Base-by-base conservation (phyloP, 2,113 vertebrate genomes). In the Passer domesticus region DNA sequence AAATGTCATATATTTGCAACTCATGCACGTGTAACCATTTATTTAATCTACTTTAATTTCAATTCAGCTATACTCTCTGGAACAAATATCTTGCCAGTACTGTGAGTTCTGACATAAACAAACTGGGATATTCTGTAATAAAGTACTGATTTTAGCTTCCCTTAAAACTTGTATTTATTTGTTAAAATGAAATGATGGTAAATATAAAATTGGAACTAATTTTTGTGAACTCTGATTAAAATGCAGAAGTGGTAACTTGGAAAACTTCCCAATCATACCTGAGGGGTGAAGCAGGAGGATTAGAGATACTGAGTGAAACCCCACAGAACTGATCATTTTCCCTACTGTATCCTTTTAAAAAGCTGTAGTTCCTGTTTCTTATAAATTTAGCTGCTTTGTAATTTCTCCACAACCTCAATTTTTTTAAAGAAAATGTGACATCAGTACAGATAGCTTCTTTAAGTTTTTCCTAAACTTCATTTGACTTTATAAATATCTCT, bases 161-260 rank as follows among this genome's bases (percentile, higher is more conserved):
- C 41, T 60, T 68, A 50, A 90, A 87, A 66, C 39, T 76, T 89
- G 11, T 16, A 30, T 62, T 72, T 87, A 56, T 94, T 64, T 77
- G 15, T 52, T 69, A 74, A 90, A 87, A 70, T 58, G 4, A 80
- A 93, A 86, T 80, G 1, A 44, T 37, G 15, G 19, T 47, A 69
- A 87, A 62, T 79, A 41, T 66, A 33, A 92, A 86, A 25, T 86
- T 81, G n/a, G 37, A 90, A 50, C 5, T 44, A 2, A 25, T 63
- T 93, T 94, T 92, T 88, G 37, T 69, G 55, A 94, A 69, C 41
- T 89, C 52, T 78, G 60, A 92, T 89, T 89, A 55, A 91, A 88
- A 90, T 78, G 56, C 41, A 56, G 85, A 87, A 50, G 28, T 74
- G 27, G 20, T 46, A 79, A 75, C 53, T 75, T 78, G 79, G 91